These are phyloP conservation scores for Gopherus flavomarginatus DNA, from an alignment of 2,113 vertebrate genomes.

Conservation along the genomic window DNA sequence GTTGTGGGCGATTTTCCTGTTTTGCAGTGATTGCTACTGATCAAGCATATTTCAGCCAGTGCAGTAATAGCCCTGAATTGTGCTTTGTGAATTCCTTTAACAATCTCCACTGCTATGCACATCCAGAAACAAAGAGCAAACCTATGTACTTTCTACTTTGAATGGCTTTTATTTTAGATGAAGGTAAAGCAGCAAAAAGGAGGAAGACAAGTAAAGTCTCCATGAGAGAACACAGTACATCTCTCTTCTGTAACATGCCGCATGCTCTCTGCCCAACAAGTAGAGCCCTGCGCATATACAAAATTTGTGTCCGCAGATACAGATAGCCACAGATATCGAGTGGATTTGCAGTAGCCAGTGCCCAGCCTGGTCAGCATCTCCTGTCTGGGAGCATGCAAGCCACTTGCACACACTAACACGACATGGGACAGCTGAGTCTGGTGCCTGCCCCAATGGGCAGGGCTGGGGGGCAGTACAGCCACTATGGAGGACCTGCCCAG, in stretches of 20 bases:
- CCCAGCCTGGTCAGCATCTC: too few species aligned
- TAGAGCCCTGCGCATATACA: too few species aligned
- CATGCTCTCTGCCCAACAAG: background rate
- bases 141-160: background rate
- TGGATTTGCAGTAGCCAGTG: too few species aligned
- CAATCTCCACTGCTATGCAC: background rate
- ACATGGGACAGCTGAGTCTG: too few species aligned
- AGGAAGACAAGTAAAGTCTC: background rate
- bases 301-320: too few species aligned
- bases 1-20: background rate
- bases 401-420: too few species aligned
- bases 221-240: background rate
- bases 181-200: background rate
- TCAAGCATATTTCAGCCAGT: background rate
- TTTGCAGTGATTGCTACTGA: background rate
- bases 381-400: too few species aligned
- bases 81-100: background rate
- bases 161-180: background rate
- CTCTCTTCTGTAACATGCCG: background rate
- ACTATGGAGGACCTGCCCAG: too few species aligned
- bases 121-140: conserved; percentile 20
- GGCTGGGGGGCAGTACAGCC: too few species aligned
- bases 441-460: too few species aligned
- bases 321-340: too few species aligned
- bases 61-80: background rate